Percentiles rank a stretch among this genome's conserved stretches.
Evolutionary conservation across 2,888 invertebrate species (phyloP).

Genomic region (Drosophila mettleri): DNA sequence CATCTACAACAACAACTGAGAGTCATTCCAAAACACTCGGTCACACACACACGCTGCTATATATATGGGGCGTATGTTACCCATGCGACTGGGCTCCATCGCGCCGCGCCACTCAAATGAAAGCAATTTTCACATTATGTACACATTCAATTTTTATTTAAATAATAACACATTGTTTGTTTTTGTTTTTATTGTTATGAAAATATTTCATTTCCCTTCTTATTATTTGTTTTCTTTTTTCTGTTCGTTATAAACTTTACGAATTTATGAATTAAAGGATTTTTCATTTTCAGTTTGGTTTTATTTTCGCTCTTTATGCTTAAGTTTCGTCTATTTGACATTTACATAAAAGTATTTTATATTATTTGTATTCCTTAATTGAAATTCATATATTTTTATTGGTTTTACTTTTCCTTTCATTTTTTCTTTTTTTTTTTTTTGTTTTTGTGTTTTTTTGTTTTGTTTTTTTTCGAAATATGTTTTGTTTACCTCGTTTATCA

Average conservation of each 20-base stretch:
- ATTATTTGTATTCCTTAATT: constrained; percentile 52
- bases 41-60: not conserved
- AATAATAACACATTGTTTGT: constrained; percentile 80
- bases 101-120: constrained; percentile 26
- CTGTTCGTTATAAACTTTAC: constrained; percentile 8
- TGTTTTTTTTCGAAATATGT: constrained; percentile 52
- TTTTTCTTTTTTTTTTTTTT: no score
- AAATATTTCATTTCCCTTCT: constrained; percentile 74
- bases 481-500: constrained; percentile 28
- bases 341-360: constrained; percentile 63
- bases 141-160: constrained; percentile 77
- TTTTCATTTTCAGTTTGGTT: constrained; percentile 29
- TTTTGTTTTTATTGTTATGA: constrained; percentile 68
- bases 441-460: no score
- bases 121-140: constrained; percentile 62
- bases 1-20: not conserved
- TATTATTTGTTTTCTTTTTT: constrained; percentile 28
- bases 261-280: constrained; percentile 45
- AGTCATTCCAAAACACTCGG: constrained; percentile 6
- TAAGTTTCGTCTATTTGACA: constrained; percentile 61
- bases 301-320: constrained; percentile 19
- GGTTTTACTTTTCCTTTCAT: constrained; percentile 27
- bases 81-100: no score
- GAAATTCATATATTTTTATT: constrained; percentile 37
- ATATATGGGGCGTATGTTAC: no score